Percentiles rank a stretch among this genome's conserved stretches.
Conservation (phyloP, 2,113 vertebrate genomes). For the Tonatia bakeri region DNA sequence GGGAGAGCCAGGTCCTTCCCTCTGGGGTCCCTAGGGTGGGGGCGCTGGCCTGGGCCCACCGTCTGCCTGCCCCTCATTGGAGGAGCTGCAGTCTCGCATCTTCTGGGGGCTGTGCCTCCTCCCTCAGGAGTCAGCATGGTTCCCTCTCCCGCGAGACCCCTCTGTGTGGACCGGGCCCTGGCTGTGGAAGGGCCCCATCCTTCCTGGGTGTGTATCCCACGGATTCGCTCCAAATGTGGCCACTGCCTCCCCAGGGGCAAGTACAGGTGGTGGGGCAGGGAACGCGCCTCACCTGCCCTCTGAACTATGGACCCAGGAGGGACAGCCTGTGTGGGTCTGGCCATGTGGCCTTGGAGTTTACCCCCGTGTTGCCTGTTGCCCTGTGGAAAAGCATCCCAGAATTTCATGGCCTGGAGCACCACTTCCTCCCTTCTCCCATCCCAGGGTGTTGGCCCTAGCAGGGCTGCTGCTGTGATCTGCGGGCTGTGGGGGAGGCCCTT, state of each 20-base stretch:
- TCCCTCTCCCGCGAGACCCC: neutral
- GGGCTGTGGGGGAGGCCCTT: fast-evolving
- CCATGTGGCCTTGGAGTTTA: neutral
- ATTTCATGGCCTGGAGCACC: fast-evolving
- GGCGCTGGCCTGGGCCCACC: neutral
- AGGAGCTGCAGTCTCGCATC: neutral
- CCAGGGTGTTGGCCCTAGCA: neutral
- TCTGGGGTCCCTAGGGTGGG: too few species aligned
- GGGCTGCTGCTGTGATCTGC: neutral
- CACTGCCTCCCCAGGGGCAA: neutral
- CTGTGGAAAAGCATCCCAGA: neutral
- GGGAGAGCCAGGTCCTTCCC: too few species aligned
- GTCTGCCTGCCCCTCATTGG: neutral
- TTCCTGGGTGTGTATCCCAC: neutral
- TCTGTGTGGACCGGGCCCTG: neutral
- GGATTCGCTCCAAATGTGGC: neutral
- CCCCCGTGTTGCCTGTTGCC: neutral
- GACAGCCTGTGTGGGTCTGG: neutral
- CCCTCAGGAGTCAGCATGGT: neutral
- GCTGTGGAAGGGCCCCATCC: neutral
- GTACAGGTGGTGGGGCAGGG: neutral
- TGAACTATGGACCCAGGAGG: neutral
- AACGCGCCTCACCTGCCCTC: neutral
- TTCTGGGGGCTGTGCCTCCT: neutral
- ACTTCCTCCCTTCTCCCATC: fast-evolving